Percentiles rank a stretch among this genome's conserved stretches.
Conservation (phyloP, 2,113 vertebrate species). For the Cyprinodon variegatus region DNA sequence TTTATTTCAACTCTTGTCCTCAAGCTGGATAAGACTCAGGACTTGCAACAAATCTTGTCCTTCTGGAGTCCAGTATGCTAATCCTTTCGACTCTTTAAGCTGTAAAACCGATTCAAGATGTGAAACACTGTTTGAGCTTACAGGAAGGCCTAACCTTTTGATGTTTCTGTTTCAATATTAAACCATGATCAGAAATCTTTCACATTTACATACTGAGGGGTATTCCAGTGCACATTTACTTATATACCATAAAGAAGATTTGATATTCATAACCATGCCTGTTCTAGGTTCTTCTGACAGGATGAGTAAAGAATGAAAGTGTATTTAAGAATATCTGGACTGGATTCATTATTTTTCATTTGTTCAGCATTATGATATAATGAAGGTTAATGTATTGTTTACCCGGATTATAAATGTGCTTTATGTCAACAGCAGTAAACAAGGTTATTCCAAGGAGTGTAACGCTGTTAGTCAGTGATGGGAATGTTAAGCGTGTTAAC, state of each 20-base stretch:
- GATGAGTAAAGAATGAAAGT: background rate
- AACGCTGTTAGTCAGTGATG: background rate
- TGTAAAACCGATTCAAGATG: background rate
- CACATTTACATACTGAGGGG: background rate
- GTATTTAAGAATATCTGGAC: background rate
- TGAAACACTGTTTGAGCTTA: background rate
- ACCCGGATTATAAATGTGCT: background rate
- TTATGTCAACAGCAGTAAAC: background rate
- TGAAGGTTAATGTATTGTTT: conserved; percentile 1
- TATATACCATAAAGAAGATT: background rate
- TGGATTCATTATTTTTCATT: background rate
- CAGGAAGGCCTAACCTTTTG: background rate
- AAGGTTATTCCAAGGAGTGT: background rate
- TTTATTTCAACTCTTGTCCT: background rate
- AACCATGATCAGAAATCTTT: background rate
- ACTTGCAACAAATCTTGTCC: background rate
- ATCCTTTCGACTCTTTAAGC: background rate
- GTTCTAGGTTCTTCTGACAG: background rate
- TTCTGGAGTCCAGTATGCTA: background rate
- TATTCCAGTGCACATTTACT: background rate
- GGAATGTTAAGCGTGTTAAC: background rate
- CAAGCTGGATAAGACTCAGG: background rate
- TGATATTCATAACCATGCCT: background rate
- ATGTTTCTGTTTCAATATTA: background rate
- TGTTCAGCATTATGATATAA: background rate